Base-by-base conservation (phyloP, 2,797 vertebrate genomes). In the Sitta carolinensis region DNA sequence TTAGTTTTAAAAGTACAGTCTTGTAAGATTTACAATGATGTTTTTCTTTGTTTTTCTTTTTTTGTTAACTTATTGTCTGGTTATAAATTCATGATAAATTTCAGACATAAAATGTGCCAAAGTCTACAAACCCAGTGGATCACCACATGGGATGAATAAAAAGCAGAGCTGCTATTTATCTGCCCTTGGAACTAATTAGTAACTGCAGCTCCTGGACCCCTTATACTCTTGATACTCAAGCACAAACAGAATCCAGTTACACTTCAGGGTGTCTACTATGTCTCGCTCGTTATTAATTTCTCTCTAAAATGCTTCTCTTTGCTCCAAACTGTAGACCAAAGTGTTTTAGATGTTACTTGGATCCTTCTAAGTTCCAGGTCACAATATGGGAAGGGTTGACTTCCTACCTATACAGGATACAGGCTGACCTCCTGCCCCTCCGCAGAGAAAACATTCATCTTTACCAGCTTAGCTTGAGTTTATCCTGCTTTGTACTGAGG, bases 111-210 rank as follows among this genome's bases (percentile, higher is more conserved):
- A 96, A 68, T 83, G 34, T 91, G 58, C 70, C 84, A 64, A 92
- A 92, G 78, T 83, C 88, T 89, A 83, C 93, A 95, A 94, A 94
- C 64, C 40, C 74, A 83, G 64, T 82, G 57, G 92, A 78, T 94
- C 86, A 92, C 43, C 86, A 87, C 89, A 84, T 47, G 82, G 80
- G 92, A 94, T 61, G 83, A 96, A 95, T 94, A 91, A 95, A 95
- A 92, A 87, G 7, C 47, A 92, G 73, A 84, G 68, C 55, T 94
- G 82, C 38, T 94, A 25, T 75, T 95, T 96, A 88, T 95, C 87
- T 87, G 79, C 40, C 79, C 81, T 96, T 92, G 88, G 68, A 97
- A 94, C 87, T 95, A 96, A 95, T 96, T 95, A 96, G 70, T 84
- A 76, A 73, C 66, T 80, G 57, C 59, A 64, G 51, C 55, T 90